Evolutionary conservation across 2,113 vertebrate species (phyloP), one percentile per base, ranked within the genome.

Genomic region (Triplophysa siluroides): DNA sequence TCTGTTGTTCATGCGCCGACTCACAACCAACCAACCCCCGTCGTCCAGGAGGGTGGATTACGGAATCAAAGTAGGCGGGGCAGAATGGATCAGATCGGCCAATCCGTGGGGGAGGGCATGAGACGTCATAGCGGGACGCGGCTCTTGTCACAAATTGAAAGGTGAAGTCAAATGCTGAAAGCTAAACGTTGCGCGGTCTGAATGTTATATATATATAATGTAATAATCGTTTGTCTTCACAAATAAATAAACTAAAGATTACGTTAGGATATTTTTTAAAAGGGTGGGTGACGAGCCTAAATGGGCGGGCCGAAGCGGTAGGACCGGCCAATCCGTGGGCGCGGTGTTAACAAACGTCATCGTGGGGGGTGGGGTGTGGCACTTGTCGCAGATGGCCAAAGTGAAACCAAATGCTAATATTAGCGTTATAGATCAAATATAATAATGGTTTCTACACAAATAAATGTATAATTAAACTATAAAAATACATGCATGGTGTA

Each of bases 1-100:
- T 84, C 84, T 83, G 85, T 87, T 83, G 83, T 83, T 86, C 88
- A 54, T 84, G 54, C 87, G 85, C 72, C 54, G 68, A 84, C 84
- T 88, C 90, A 71, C 85, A 86, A 86, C 83, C 85, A 86, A 86
- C 83, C 85, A 81, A 82, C 76, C 83, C 14, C 79, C 69, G 78
- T 83, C 80, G 81, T 47, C 67, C 67, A 73, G 70, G 76, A 80
- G 76, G 11, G 61, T 1, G 62, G 2, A 21, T 52, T 24, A 52
- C 74, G 74, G 6, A 12, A 29, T 11, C 19, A 26, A 19, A n/a
- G 3, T 61, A 38, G 61, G 71, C 50, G 58, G 68, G 76, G 23
- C 24, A 5, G 2, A 12, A 1, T 0, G 13, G 11, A 10, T 3
- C 3, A 8, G 1, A 62, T 41, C 21, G 47, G 19, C 75, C 62